Evolutionary conservation across 2,113 vertebrate genomes (phyloP).

Genomic region (Pitta sordida): DNA sequence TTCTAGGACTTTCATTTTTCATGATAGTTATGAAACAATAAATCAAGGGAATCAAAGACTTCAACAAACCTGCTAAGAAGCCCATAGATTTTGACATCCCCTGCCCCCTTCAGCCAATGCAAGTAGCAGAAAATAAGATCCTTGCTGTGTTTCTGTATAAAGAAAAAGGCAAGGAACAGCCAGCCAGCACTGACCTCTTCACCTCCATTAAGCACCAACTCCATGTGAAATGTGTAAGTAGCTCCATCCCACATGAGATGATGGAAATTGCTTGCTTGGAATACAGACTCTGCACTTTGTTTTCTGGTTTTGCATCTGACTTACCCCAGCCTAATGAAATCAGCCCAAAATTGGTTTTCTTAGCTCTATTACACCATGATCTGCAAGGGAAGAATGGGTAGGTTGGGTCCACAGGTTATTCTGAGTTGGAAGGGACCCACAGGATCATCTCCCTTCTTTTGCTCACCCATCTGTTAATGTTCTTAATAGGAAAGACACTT

Average conservation of each 20-base stretch:
- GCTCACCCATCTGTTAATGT: neutral
- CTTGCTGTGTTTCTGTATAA: slow-evolving; percentile 32
- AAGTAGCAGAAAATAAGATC: slow-evolving; percentile 37
- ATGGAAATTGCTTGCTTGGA: neutral
- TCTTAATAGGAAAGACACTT: neutral
- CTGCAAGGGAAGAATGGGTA: neutral
- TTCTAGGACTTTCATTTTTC: slow-evolving; percentile 64
- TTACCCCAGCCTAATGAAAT: neutral
- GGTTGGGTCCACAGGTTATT: no score
- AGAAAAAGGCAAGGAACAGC: slow-evolving; percentile 12
- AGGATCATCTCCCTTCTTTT: neutral
- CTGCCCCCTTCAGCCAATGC: slow-evolving; percentile 33
- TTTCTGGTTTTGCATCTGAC: neutral
- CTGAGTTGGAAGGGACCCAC: no score
- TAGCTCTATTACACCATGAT: neutral
- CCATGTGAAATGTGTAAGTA: slow-evolving; percentile 23
- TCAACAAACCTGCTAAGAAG: slow-evolving; percentile 62
- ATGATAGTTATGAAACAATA: slow-evolving; percentile 53
- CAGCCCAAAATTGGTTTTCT: neutral
- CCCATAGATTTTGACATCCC: slow-evolving; percentile 47
- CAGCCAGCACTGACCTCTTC: slow-evolving; percentile 29
- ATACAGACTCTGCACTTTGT: neutral
- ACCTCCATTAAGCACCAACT: slow-evolving; percentile 16
- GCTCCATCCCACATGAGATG: neutral
- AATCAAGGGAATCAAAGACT: slow-evolving; percentile 67